Evolutionary conservation across 1,140 invertebrate genomes (phyloP).

Genomic region (Zaprionus kolodkinae): DNA sequence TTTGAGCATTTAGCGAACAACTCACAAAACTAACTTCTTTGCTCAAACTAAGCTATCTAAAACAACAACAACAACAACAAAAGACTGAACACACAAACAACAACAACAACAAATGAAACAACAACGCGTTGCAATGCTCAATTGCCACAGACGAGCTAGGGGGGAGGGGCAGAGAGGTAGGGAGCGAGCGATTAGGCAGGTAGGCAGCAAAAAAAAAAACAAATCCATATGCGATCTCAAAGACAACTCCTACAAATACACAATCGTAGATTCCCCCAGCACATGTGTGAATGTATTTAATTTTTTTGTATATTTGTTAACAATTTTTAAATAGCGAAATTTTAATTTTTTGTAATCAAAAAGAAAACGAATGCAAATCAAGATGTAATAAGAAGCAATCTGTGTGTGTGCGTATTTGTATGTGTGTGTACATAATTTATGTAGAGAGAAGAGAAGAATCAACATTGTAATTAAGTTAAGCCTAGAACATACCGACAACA

Average conservation of each 20-base stretch:
- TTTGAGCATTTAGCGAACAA: conserved; percentile 73
- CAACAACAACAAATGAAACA: conserved; percentile 19
- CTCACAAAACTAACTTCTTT: conserved; percentile 56
- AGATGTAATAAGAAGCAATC: conserved; percentile 69
- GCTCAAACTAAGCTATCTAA: conserved; percentile 69
- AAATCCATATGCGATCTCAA: conserved; percentile 57
- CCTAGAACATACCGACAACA: conserved; percentile 77
- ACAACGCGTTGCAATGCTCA: conserved; percentile 56
- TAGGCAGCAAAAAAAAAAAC: neutral
- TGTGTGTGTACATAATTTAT: conserved; percentile 51
- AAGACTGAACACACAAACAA: conserved; percentile 36
- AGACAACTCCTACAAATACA: conserved; percentile 34
- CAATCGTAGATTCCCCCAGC: neutral
- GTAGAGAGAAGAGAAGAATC: conserved; percentile 44
- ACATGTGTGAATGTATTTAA: neutral
- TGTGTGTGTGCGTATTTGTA: conserved; percentile 50
- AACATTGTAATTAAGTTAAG: conserved; percentile 71
- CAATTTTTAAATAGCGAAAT: too few relatives aligned
- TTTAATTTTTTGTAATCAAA: conserved; percentile 69
- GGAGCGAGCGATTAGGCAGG: neutral
- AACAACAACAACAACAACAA: conserved; percentile 25
- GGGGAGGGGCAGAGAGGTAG: neutral
- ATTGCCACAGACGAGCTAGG: conserved; percentile 26
- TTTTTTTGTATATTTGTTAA: conserved; percentile 66
- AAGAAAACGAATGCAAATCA: conserved; percentile 50